Evolutionary conservation across 2,888 invertebrate species (phyloP).

Genomic region (Euzophera pinguis): DNA sequence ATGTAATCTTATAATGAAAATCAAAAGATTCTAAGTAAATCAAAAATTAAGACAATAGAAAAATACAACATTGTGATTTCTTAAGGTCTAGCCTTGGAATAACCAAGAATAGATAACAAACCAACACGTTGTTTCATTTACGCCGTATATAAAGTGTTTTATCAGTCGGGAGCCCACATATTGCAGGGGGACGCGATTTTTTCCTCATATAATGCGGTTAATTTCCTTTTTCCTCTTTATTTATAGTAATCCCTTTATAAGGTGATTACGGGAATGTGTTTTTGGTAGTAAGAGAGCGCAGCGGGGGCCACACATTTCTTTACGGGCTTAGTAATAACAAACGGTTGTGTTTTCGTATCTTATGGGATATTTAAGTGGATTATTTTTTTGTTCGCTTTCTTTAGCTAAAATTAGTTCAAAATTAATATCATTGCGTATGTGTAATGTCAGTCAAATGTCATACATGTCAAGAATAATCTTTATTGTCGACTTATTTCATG

Average conservation of each 20-base stretch:
- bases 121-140: slow-evolving; percentile 72
- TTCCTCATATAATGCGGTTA: slow-evolving; percentile 77
- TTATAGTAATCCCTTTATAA: slow-evolving; percentile 81
- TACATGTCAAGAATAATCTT: too few relatives aligned
- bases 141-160: slow-evolving; percentile 73
- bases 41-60: too few relatives aligned
- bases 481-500: too few relatives aligned
- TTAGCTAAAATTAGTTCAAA: not conserved
- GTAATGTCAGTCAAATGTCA: too few relatives aligned
- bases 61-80: too few relatives aligned
- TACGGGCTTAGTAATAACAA: slow-evolving; percentile 36
- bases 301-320: slow-evolving; percentile 60
- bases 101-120: slow-evolving; percentile 60
- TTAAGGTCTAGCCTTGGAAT: slow-evolving; percentile 11
- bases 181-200: slow-evolving; percentile 73
- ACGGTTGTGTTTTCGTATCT: not conserved
- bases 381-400: not conserved
- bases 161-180: slow-evolving; percentile 76
- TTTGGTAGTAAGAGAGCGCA: slow-evolving; percentile 77
- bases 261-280: slow-evolving; percentile 80
- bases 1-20: too few relatives aligned
- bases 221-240: slow-evolving; percentile 80
- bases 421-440: too few relatives aligned
- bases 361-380: not conserved
- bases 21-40: too few relatives aligned